These are phyloP conservation scores for Miichthys miiuy DNA, from an alignment of 2,797 vertebrate genomes.

Conservation along the genomic window DNA sequence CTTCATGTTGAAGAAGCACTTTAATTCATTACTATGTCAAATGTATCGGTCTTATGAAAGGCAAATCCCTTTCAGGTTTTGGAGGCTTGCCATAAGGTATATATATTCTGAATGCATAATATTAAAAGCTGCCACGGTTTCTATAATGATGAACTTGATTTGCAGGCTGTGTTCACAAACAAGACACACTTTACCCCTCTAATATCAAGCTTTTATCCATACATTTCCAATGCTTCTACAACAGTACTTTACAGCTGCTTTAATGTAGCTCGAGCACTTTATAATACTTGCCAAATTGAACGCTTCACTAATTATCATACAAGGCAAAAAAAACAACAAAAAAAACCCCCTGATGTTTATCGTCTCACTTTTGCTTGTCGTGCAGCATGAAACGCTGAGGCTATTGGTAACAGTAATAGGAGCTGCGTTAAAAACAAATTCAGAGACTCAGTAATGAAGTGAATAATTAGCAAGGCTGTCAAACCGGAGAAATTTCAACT, in stretches of 20 bases:
- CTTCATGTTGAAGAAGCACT: constrained; percentile 51
- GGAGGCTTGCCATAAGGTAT: constrained; percentile 58
- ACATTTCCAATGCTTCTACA: constrained; percentile 4
- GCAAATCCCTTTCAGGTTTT: constrained; percentile 61
- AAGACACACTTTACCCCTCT: constrained; percentile 22
- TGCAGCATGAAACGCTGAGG: constrained; percentile 33
- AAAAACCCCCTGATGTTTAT: constrained; percentile 29
- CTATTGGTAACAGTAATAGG: constrained; percentile 28
- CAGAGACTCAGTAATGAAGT: constrained; percentile 47
- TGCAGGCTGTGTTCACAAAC: constrained; percentile 38
- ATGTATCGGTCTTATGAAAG: constrained; percentile 58
- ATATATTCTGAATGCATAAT: constrained; percentile 55
- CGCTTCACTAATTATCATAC: constrained; percentile 27
- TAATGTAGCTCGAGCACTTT: constrained; percentile 7
- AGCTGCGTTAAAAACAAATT: constrained; percentile 45
- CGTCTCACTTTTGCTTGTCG: constrained; percentile 25
- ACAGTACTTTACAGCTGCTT: background rate
- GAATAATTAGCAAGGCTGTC: constrained; percentile 47
- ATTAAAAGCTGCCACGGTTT: constrained; percentile 55
- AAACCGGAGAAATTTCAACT: constrained; percentile 12
- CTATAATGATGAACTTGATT: constrained; percentile 54
- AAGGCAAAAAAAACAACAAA: constrained; percentile 4
- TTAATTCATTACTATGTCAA: constrained; percentile 67
- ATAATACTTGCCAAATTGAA: constrained; percentile 30
- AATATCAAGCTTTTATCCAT: constrained; percentile 10